phyloP scores from a whole-genome alignment of 2,113 vertebrate genomes.

The Peromyscus leucopus region DNA sequence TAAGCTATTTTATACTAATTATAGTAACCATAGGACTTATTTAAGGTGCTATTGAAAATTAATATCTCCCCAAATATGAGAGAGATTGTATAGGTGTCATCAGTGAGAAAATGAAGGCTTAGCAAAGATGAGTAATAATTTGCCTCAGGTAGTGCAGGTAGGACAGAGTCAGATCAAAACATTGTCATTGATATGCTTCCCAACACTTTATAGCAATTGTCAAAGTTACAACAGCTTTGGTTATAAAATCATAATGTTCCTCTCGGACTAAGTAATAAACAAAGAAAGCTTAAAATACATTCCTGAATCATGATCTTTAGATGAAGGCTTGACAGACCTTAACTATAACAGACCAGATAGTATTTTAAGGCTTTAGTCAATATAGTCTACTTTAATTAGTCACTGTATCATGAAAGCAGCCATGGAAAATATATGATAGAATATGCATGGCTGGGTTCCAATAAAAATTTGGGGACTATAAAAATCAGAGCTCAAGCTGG shows the following conservation, averaged over 20 bases:
- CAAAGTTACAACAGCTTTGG: conserved; percentile 6
- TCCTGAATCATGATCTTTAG: conserved; percentile 49
- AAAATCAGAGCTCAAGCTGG: not conserved
- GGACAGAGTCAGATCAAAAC: not conserved
- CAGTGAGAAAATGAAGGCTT: not conserved
- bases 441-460: conserved; percentile 27
- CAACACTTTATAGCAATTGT: not conserved
- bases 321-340: conserved; percentile 34
- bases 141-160: not conserved
- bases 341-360: conserved; percentile 32
- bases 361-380: conserved; percentile 63
- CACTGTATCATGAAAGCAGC: conserved; percentile 11
- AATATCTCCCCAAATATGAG: not conserved
- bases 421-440: conserved; percentile 45
- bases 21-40: not conserved
- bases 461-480: conserved; percentile 27
- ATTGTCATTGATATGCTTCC: not conserved
- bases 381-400: conserved; percentile 30
- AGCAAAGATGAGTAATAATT: not conserved
- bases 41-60: conserved; percentile 40
- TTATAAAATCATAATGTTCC: conserved; percentile 25
- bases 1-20: not conserved
- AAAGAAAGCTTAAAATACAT: conserved; percentile 64
- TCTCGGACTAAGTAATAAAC: conserved; percentile 22
- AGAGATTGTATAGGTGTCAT: not conserved